Base-by-base conservation (phyloP, 2,113 vertebrate genomes). In the Gyps fulvus region DNA sequence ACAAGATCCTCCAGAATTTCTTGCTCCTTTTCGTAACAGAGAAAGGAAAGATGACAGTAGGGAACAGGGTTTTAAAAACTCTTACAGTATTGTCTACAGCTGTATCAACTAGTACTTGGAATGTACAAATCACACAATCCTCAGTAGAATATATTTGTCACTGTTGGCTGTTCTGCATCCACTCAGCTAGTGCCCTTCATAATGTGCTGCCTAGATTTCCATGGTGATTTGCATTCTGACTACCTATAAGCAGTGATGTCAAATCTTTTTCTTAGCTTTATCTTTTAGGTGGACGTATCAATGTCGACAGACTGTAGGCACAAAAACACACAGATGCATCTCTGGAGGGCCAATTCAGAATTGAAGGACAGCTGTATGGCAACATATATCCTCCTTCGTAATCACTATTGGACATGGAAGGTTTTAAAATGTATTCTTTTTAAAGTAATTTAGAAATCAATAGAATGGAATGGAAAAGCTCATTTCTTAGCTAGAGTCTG, bases 61-160 rank as follows among this genome's bases (percentile, higher is more conserved):
- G 59, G 73, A 92, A 88, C 49, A 14, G 26, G n/a, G 11, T 62
- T 97, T 97, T 89, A 63, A 90, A 84, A 77, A 45, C 79, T 66
- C 73, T 80, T 72, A 43, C 69, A 43, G 52, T 89, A 40, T 72
- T 4, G 32, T n/a, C 92, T 88, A 74, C n/a, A 45, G 49, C 57
- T 95, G 40, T 95, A 90, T 84, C 78, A 97, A 77, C 73, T 84
- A 73, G 95, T 84, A 61, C 87, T 89, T 36, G 6, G 65, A 62
- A 61, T 70, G 78, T 90, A 87, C 80, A 93, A 69, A 83, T 67
- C 73, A 66, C 92, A 78, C 83, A 73, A 54, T 74, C 83, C 80
- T 94, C 89, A 83, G 69, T 40, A 29, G 50, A 93, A 90, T 29
- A 4, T 87, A 59, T 96, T 92, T 89, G 62, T 96, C 92, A 63